phyloP scores from a whole-genome alignment of 1,140 invertebrate species.

The Dufourea novaeangliae region DNA sequence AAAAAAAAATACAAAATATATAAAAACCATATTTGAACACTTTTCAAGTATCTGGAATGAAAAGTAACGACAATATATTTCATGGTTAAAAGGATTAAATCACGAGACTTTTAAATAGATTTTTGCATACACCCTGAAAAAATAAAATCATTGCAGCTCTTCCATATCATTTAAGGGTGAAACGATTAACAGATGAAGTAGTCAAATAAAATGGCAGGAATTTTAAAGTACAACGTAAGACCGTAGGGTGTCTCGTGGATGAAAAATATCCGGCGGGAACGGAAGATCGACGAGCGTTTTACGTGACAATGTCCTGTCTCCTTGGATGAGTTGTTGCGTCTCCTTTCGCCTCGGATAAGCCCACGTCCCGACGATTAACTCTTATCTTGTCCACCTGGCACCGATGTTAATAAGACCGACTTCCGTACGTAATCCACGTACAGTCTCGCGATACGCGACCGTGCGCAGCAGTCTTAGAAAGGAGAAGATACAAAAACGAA shows the following conservation, averaged over 20 bases:
- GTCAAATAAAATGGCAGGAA: neutral
- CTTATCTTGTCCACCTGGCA: constrained; percentile 43
- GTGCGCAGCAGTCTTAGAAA: neutral
- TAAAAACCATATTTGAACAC: too few species aligned
- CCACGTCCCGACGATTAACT: constrained; percentile 32
- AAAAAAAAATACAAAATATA: too few species aligned
- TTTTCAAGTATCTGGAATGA: too few species aligned
- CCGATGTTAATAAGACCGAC: constrained; percentile 30
- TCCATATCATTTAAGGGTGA: neutral
- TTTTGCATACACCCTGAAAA: too few species aligned
- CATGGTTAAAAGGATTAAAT: too few species aligned
- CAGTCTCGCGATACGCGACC: neutral
- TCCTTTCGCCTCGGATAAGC: neutral
- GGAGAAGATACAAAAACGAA: neutral
- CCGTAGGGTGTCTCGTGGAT: neutral
- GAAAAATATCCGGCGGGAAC: neutral
- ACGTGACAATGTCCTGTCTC: constrained; percentile 5
- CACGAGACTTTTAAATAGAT: too few species aligned
- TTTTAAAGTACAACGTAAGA: neutral
- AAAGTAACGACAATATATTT: too few species aligned
- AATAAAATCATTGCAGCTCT: too few species aligned
- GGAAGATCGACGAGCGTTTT: constrained; percentile 3
- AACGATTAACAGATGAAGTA: neutral
- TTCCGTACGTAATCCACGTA: constrained; percentile 30
- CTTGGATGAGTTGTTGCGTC: constrained; percentile 9